Percentiles rank a stretch among this genome's conserved stretches.
Evolutionary conservation across 1,140 invertebrate genomes (phyloP).

Genomic region (Drosophila guanche): DNA sequence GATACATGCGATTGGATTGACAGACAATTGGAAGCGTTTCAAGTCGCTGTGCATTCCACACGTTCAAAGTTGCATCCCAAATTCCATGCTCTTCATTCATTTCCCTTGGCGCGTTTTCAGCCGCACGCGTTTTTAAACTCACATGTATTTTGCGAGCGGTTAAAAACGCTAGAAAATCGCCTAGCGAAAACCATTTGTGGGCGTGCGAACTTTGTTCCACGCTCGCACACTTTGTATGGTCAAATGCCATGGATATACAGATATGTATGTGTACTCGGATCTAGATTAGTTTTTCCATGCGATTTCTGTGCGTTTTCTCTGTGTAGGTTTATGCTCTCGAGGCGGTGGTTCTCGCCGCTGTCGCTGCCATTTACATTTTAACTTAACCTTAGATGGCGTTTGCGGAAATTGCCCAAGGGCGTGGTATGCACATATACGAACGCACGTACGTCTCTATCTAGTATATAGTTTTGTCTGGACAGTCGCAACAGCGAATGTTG

Average conservation of each 20-base stretch:
- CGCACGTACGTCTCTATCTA: conserved; percentile 7
- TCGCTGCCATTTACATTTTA: conserved; percentile 60
- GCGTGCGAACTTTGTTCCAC: conserved; percentile 29
- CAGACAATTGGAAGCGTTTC: conserved; percentile 34
- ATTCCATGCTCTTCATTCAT: not conserved
- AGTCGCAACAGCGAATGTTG: conserved; percentile 5
- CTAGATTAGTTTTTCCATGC: conserved; percentile 37
- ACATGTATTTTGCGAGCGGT: not conserved
- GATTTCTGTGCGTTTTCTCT: conserved; percentile 39
- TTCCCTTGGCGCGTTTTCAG: conserved; percentile 5
- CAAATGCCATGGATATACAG: conserved; percentile 12
- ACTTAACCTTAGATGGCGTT: conserved; percentile 68
- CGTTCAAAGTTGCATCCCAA: not conserved
- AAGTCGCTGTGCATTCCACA: conserved; percentile 19
- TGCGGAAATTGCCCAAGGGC: conserved; percentile 71
- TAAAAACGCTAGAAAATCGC: conserved; percentile 25
- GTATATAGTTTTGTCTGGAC: conserved; percentile 9
- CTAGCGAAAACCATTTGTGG: conserved; percentile 26
- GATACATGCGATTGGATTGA: conserved; percentile 44
- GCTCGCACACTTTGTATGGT: conserved; percentile 36
- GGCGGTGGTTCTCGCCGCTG: conserved; percentile 26
- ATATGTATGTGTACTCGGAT: not conserved
- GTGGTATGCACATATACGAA: conserved; percentile 35
- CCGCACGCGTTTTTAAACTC: conserved; percentile 43
- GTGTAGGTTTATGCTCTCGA: conserved; percentile 38